Conservation (phyloP, 2,113 vertebrate genomes). For the Lota lota region DNA sequence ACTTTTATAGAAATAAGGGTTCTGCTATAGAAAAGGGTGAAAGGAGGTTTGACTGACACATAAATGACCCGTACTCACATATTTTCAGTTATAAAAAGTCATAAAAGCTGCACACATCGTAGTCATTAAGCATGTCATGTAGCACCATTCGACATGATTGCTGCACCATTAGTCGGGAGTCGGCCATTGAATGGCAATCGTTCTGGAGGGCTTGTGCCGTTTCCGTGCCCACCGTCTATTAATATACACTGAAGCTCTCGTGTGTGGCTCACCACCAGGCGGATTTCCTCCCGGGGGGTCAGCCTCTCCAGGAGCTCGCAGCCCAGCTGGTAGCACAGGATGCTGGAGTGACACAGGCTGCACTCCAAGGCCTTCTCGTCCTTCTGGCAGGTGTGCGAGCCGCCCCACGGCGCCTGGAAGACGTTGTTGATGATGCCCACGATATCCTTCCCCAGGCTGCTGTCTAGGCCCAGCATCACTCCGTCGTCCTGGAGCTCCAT, state of each 20-base stretch:
- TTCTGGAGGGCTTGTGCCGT: conserved; percentile 9
- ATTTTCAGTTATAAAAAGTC: no score
- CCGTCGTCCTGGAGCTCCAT: conserved; percentile 98
- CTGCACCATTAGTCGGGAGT: neutral
- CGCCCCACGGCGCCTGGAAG: conserved; percentile 97
- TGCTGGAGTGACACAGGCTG: conserved; percentile 95
- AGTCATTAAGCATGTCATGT: neutral
- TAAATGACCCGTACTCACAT: no score
- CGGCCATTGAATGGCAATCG: neutral
- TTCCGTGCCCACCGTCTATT: conserved; percentile 19
- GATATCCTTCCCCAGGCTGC: conserved; percentile 91
- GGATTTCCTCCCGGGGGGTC: conserved; percentile 93
- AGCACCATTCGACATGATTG: neutral
- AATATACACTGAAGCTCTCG: neutral
- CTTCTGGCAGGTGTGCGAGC: conserved; percentile 96
- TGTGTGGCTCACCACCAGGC: conserved; percentile 88
- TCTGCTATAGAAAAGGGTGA: neutral
- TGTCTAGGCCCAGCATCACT: conserved; percentile 91
- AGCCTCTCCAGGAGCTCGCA: conserved; percentile 93
- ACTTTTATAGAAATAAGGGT: neutral
- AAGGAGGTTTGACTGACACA: neutral
- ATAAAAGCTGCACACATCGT: neutral
- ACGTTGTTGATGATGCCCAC: conserved; percentile 98
- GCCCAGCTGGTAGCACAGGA: conserved; percentile 96
- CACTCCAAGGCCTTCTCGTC: conserved; percentile 92